phyloP scores from a whole-genome alignment of 2,797 vertebrate species.

The Neosalanx taihuensis region DNA sequence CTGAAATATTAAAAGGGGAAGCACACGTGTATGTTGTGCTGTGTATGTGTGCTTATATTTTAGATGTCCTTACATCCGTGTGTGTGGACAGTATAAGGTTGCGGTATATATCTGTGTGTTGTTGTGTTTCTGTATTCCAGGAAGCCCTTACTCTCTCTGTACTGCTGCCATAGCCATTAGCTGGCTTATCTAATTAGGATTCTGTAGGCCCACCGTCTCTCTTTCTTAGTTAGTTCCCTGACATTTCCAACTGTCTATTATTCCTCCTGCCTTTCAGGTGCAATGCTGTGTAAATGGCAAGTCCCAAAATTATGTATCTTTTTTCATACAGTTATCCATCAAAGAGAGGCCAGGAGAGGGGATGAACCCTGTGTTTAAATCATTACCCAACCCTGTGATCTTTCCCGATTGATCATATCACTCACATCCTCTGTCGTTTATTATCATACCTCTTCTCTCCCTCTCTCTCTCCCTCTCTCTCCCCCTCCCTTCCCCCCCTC shows the following conservation, averaged over 20 bases:
- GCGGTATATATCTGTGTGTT: slow-evolving; percentile 14
- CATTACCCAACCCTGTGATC: slow-evolving; percentile 73
- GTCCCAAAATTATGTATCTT: slow-evolving; percentile 82
- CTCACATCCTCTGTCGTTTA: slow-evolving; percentile 65
- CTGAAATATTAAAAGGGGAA: slow-evolving; percentile 68
- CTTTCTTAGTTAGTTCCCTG: slow-evolving; percentile 83
- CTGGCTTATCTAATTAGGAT: slow-evolving; percentile 79
- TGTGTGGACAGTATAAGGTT: not conserved
- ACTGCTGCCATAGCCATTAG: slow-evolving; percentile 66
- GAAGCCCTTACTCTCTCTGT: slow-evolving; percentile 41
- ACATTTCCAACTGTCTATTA: slow-evolving; percentile 87
- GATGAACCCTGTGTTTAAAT: slow-evolving; percentile 66
- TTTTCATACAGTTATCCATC: slow-evolving; percentile 82
- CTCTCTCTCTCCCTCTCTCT: slow-evolving; percentile 5
- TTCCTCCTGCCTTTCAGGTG: slow-evolving; percentile 79
- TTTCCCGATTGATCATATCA: slow-evolving; percentile 74
- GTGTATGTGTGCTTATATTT: not conserved
- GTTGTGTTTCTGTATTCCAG: slow-evolving; percentile 29
- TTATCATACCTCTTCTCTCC: slow-evolving; percentile 50
- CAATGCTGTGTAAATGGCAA: slow-evolving; percentile 84
- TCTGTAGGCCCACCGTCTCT: slow-evolving; percentile 73
- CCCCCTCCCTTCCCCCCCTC: slow-evolving; percentile 33
- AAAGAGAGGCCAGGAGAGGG: slow-evolving; percentile 37
- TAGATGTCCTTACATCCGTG: not conserved
- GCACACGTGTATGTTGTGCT: not conserved